Conservation (phyloP, 1,140 invertebrate genomes). For the Drosophila asahinai region DNA sequence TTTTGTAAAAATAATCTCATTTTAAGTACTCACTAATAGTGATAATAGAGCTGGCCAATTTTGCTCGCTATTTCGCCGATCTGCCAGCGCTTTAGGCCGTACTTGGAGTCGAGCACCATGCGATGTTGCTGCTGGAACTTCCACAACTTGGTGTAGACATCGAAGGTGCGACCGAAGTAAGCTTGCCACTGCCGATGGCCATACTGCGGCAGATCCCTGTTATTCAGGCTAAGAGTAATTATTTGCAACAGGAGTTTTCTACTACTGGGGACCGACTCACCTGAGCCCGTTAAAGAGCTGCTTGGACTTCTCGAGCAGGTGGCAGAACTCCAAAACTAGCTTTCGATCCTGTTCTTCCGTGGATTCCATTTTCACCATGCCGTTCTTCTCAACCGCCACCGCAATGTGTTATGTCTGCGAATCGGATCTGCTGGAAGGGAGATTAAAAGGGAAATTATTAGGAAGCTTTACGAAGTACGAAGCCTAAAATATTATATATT, state of each 20-base stretch:
- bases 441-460: too few relatives aligned
- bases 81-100: constrained; percentile 98
- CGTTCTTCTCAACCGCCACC: constrained; percentile 78
- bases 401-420: constrained; percentile 81
- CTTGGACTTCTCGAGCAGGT: constrained; percentile 98
- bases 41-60: constrained; percentile 99
- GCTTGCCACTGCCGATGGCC: constrained; percentile 99
- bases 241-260: neutral
- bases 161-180: constrained; percentile 98
- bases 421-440: constrained; percentile 58
- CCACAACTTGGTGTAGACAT: constrained; percentile 99
- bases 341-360: constrained; percentile 96
- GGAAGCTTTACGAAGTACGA: too few relatives aligned
- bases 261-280: constrained; percentile 84
- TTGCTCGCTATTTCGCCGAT: constrained; percentile 99
- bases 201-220: constrained; percentile 97
- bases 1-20: too few relatives aligned
- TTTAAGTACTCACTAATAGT: constrained; percentile 95
- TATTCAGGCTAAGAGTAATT: neutral
- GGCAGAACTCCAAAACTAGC: constrained; percentile 98
- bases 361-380: constrained; percentile 88
- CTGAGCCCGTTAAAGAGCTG: constrained; percentile 98
- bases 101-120: constrained; percentile 95
- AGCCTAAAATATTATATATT: too few relatives aligned
- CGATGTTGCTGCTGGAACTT: constrained; percentile 99